A percentile compares a stretch with the other conserved stretches of the same genome.
phyloP scores from a whole-genome alignment of 2,797 vertebrate genomes.

The Rhyacichthys aspro region DNA sequence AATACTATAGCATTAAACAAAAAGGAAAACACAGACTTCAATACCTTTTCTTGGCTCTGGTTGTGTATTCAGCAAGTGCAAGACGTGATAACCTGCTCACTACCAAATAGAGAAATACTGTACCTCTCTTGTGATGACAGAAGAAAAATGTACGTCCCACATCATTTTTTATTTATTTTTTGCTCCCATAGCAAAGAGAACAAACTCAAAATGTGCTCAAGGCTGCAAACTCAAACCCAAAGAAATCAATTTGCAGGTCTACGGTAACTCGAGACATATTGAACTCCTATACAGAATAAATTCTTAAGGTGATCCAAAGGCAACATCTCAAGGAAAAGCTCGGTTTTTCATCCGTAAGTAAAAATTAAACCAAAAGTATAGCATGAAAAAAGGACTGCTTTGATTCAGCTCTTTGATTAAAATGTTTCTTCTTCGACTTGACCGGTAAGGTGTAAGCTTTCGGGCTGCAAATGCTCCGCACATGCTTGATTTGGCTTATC shows the following conservation, averaged over 20 bases:
- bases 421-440: constrained; percentile 18
- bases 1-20: constrained; percentile 17
- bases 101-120: constrained; percentile 37
- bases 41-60: constrained; percentile 1
- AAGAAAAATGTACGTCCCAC: constrained; percentile 18
- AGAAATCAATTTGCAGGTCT: constrained; percentile 67
- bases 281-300: constrained; percentile 58
- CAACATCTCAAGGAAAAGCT: constrained; percentile 35
- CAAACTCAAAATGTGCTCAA: constrained; percentile 42
- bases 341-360: constrained; percentile 47
- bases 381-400: constrained; percentile 22
- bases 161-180: constrained; percentile 54
- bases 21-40: background rate
- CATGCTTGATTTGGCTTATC: constrained; percentile 33
- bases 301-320: constrained; percentile 53
- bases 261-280: constrained; percentile 61
- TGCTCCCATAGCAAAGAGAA: constrained; percentile 39
- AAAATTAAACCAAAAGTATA: constrained; percentile 41
- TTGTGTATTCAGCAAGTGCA: constrained; percentile 34
- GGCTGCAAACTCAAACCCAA: constrained; percentile 50
- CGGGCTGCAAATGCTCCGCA: constrained; percentile 12
- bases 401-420: constrained; percentile 25
- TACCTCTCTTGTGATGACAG: constrained; percentile 49
- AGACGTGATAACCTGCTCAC: constrained; percentile 37
- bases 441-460: constrained; percentile 15